Evolutionary conservation across 2,113 vertebrate species (phyloP).

Genomic region (Leiothrix lutea): DNA sequence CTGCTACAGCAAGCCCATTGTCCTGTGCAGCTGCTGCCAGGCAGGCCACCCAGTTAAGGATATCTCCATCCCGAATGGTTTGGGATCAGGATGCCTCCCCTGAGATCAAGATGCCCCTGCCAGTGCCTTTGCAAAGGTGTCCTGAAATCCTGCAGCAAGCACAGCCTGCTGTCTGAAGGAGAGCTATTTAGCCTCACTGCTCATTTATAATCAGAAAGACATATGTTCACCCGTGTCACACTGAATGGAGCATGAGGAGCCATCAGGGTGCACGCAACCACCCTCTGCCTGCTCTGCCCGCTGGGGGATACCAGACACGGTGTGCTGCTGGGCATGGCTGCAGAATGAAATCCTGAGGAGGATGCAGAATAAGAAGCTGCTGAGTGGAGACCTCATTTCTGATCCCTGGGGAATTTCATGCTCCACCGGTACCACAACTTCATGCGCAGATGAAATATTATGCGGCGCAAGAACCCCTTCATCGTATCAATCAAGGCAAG

Average conservation of each 20-base stretch:
- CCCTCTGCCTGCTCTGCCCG: neutral
- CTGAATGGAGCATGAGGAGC: neutral
- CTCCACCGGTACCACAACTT: neutral
- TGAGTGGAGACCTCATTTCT: neutral
- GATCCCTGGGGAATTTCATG: conserved; percentile 19
- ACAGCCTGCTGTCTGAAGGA: neutral
- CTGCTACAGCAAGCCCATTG: fast-evolving
- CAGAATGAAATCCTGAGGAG: neutral
- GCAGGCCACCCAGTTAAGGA: neutral
- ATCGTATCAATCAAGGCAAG: neutral
- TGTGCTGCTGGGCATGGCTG: neutral
- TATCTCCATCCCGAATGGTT: neutral
- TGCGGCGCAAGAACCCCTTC: neutral
- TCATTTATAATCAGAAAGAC: neutral
- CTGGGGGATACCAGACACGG: neutral
- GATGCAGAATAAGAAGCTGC: neutral
- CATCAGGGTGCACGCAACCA: neutral
- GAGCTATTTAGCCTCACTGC: neutral
- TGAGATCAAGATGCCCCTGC: fast-evolving
- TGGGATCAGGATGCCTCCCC: neutral
- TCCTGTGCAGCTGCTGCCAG: neutral
- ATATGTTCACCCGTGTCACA: fast-evolving
- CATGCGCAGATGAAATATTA: conserved; percentile 12
- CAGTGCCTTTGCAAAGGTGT: neutral
- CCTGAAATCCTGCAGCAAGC: neutral